These are phyloP conservation scores for Nomada ferruginata DNA, from an alignment of 2,888 invertebrate genomes.

Conservation along the genomic window DNA sequence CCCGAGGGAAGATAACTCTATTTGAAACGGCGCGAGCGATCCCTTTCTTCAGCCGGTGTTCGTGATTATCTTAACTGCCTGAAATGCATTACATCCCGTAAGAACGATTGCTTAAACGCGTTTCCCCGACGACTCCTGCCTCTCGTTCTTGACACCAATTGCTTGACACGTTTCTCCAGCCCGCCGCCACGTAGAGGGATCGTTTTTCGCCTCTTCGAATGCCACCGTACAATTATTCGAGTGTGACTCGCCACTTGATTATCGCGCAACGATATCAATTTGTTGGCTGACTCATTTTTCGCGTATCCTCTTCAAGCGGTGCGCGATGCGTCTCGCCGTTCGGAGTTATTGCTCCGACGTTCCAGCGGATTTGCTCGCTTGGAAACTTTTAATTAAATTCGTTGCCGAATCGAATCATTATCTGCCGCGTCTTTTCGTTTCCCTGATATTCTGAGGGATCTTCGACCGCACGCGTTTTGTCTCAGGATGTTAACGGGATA, in stretches of 20 bases:
- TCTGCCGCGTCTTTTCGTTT: too few relatives aligned
- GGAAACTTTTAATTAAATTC: too few relatives aligned
- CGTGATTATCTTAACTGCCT: slow-evolving; percentile 72
- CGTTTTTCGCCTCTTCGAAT: slow-evolving; percentile 24
- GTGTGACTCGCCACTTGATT: slow-evolving; percentile 33
- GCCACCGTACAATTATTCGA: slow-evolving; percentile 31
- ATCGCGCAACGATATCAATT: slow-evolving; percentile 43
- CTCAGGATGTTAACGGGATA: too few relatives aligned
- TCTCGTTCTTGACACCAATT: slow-evolving; percentile 65
- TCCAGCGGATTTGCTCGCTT: too few relatives aligned
- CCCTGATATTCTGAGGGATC: too few relatives aligned
- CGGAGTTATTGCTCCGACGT: too few relatives aligned
- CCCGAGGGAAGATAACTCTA: slow-evolving; percentile 25
- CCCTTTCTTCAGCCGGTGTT: slow-evolving; percentile 46
- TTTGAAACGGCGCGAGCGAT: slow-evolving; percentile 20
- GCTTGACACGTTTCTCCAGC: slow-evolving; percentile 55
- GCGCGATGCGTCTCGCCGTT: not conserved
- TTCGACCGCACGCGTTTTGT: too few relatives aligned
- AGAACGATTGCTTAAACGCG: slow-evolving; percentile 66
- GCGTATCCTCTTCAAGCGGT: not conserved
- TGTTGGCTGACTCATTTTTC: slow-evolving; percentile 14
- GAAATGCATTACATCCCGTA: slow-evolving; percentile 74
- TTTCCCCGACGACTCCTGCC: slow-evolving; percentile 57
- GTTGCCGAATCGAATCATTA: too few relatives aligned
- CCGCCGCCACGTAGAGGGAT: slow-evolving; percentile 22